Evolutionary conservation across 2,113 vertebrate species (phyloP), one percentile per base, ranked within the genome.

Genomic region (Hyaena hyaena): DNA sequence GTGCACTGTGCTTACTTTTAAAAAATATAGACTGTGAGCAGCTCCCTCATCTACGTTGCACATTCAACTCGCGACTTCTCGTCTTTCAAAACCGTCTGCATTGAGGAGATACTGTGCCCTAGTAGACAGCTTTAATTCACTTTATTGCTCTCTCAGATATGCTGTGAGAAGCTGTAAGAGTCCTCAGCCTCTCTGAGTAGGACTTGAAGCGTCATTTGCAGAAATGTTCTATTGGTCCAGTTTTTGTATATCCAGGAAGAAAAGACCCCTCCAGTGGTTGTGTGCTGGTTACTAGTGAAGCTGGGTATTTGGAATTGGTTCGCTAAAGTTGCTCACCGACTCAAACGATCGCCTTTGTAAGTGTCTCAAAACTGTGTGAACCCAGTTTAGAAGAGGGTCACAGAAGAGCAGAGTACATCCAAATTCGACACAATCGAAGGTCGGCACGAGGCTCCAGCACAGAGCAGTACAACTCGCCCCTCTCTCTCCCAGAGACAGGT

Each of bases 1-100:
- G 69, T 89, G 74, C 45, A 28, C 95, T 98, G 92, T 81, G 95
- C 94, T 95, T 83, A 81, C 68, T 89, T 96, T 91, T 82, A 19
- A 21, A 94, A 91, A 94, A 83, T 93, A 87, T 91, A 92, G 58
- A 93, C 86, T 73, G 39, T 96, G 89, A 98, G 83, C 82, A 90
- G 45, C 95, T 93, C 71, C 79, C 88, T 92, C 81, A 66, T 83
- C 53, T 66, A 33, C 48, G 33, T 55, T 77, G 50, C 24, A 58
- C 89, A 95, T 88, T 92, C 82, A 86, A 93, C 74, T 48, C 83
- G 43, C 4, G 24, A 83, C n/a, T 17, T 92, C 91, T 97, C 85
- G 45, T 55, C 76, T 76, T 87, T 93, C n/a, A 53, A 82, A 84
- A 81, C 31, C 63, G 45, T 76, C 65, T 92, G 43, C 74, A 81